Conservation (phyloP, 1,140 invertebrate species). For the Grapholita molesta region DNA sequence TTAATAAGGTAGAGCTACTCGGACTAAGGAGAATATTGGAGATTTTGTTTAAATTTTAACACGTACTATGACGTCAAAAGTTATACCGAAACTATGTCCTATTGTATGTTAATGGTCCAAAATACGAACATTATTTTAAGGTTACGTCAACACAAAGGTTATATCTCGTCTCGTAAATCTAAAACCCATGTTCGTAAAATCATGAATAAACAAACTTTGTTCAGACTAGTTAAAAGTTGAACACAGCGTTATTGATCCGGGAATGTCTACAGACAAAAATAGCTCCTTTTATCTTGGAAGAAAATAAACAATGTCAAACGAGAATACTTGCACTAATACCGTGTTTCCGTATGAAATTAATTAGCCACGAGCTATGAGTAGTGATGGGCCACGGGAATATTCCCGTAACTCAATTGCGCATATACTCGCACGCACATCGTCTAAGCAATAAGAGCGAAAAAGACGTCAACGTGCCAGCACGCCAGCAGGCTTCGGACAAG, state of each 20-base stretch:
- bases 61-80: background rate
- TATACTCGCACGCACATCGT: background rate
- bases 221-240: background rate
- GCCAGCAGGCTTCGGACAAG: no score
- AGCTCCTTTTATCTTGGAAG: background rate
- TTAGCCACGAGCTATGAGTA: background rate
- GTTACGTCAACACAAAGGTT: no score
- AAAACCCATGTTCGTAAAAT: background rate
- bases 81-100: background rate
- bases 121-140: background rate
- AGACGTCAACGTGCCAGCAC: no score
- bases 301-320: conserved; percentile 5
- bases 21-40: no score
- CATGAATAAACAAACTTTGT: background rate
- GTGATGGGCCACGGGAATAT: background rate
- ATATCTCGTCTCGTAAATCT: background rate
- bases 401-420: background rate
- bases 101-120: background rate
- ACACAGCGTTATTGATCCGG: background rate
- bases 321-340: conserved; percentile 2
- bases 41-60: no score
- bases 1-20: no score
- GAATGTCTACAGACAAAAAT: background rate
- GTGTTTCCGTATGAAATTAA: conserved; percentile 11
- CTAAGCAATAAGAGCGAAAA: no score